These are phyloP conservation scores for Meloe dianella DNA, from an alignment of 2,888 invertebrate species.

Conservation along the genomic window DNA sequence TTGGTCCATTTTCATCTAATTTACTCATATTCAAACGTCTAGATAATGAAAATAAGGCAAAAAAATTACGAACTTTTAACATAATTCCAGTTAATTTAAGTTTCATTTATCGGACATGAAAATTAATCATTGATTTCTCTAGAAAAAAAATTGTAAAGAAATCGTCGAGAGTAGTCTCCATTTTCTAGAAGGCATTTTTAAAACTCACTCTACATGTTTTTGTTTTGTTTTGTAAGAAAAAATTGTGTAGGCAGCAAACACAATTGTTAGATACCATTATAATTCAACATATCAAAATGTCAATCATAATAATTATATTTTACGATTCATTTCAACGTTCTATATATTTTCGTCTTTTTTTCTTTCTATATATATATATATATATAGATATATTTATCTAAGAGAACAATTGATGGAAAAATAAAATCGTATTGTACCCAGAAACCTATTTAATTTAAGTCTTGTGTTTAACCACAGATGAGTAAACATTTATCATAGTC, in stretches of 20 bases:
- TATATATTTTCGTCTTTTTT: background rate
- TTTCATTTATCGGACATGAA: background rate
- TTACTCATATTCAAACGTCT: background rate
- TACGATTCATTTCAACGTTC: background rate
- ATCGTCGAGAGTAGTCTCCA: background rate
- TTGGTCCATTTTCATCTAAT: background rate
- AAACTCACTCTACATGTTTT: too few species aligned
- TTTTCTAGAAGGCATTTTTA: too few species aligned
- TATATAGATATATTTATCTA: too few species aligned
- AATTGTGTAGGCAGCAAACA: too few species aligned
- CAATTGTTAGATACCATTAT: too few species aligned
- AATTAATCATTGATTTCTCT: background rate
- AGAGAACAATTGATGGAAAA: background rate
- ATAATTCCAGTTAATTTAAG: background rate
- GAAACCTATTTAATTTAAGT: background rate
- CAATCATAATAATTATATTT: slow-evolving; percentile 1
- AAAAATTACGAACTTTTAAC: background rate
- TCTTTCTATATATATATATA: too few species aligned
- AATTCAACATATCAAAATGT: background rate
- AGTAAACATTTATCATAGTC: background rate
- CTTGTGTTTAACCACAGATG: background rate
- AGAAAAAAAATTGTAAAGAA: background rate
- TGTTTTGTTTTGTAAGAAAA: too few species aligned
- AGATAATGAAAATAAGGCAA: background rate
- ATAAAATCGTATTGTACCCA: background rate